Percentiles rank a stretch among this genome's conserved stretches.
Evolutionary conservation across 2,113 vertebrate species (phyloP).

Genomic region (Zosterops pallidus): DNA sequence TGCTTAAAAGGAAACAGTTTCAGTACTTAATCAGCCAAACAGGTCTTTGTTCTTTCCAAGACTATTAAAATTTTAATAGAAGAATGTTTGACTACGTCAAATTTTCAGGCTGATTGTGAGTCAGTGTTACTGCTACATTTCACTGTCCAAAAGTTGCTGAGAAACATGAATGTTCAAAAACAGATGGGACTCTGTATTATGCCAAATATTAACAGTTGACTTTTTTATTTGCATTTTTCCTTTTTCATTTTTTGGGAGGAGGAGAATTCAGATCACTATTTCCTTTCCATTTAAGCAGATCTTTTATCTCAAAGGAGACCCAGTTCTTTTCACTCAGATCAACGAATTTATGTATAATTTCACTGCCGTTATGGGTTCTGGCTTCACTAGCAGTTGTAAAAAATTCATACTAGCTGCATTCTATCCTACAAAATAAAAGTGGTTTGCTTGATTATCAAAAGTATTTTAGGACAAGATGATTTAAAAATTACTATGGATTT

Average conservation of each 20-base stretch:
- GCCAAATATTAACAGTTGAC: background rate
- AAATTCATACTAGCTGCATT: background rate
- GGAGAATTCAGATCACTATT: background rate
- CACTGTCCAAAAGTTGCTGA: background rate
- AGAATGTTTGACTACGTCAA: background rate
- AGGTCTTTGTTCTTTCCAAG: background rate
- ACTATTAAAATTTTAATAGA: background rate
- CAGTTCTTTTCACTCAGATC: background rate
- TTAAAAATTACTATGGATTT: accelerated
- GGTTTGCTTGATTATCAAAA: background rate
- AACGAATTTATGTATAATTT: background rate
- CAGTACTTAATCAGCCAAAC: background rate
- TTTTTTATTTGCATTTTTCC: background rate
- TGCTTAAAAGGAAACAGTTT: background rate
- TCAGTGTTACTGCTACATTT: background rate
- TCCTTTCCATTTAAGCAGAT: background rate
- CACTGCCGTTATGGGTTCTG: background rate
- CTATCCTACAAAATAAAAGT: background rate
- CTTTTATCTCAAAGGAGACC: background rate
- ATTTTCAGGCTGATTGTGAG: background rate
- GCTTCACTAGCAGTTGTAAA: background rate
- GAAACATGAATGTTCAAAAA: background rate
- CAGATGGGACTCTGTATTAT: background rate
- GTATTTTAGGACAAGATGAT: background rate
- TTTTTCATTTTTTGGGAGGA: background rate